Conservation (phyloP, 2,888 invertebrate genomes). For the Microplitis deprimator region DNA sequence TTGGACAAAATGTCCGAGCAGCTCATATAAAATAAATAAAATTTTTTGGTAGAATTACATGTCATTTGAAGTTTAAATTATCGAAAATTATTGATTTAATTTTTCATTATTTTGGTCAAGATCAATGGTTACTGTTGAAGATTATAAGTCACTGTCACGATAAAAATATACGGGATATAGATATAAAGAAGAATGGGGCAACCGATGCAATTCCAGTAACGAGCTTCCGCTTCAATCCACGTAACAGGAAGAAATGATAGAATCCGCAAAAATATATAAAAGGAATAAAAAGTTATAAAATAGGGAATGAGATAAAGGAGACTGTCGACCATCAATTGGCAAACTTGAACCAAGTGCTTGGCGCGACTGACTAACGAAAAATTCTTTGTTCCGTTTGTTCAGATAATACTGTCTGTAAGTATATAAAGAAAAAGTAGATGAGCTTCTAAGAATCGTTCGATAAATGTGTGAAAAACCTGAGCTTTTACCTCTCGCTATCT, state of each 20-base stretch:
- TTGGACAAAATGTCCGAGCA: too few relatives aligned
- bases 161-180: not conserved
- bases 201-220: constrained; percentile 41
- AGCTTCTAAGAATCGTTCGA: not conserved
- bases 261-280: not conserved
- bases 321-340: constrained; percentile 32
- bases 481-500: not conserved
- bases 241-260: not conserved
- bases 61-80: not conserved
- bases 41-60: not conserved
- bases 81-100: not conserved
- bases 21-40: not conserved
- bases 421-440: constrained; percentile 10
- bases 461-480: not conserved
- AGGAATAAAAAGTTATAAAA: not conserved
- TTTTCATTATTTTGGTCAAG: not conserved
- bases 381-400: constrained; percentile 4
- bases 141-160: constrained; percentile 41
- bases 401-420: constrained; percentile 7
- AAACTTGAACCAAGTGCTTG: constrained; percentile 22
- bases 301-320: constrained; percentile 13
- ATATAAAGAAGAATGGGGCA: constrained; percentile 26
- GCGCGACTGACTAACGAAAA: constrained; percentile 14
- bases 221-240: constrained; percentile 41
- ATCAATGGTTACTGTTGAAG: not conserved